Percentiles rank a stretch among this genome's conserved stretches.
Evolutionary conservation across 2,113 vertebrate species (phyloP).

Genomic region (Crotalus horridus): DNA sequence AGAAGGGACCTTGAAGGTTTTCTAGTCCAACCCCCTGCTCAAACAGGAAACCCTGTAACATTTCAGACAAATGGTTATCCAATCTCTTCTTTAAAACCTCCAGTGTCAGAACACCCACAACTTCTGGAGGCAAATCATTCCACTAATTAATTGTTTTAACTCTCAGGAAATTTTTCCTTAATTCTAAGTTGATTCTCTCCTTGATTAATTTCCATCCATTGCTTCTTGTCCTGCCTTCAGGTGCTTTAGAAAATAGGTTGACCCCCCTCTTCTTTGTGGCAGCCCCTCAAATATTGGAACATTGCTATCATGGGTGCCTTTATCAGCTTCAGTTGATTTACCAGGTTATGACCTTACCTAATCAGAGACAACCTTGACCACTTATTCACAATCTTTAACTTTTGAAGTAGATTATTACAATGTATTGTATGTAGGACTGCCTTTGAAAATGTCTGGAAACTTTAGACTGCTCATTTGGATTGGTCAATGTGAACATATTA

Average conservation of each 20-base stretch:
- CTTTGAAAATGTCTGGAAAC: not conserved
- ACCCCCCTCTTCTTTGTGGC: too few relatives aligned
- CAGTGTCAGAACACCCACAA: too few relatives aligned
- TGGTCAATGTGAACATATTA: not conserved
- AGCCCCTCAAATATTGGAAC: not conserved
- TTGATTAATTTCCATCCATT: not conserved
- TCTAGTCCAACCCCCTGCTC: not conserved
- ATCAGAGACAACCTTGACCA: not conserved
- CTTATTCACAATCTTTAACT: not conserved
- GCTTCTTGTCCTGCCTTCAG: not conserved
- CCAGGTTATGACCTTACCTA: not conserved
- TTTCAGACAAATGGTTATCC: too few relatives aligned
- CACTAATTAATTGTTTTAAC: not conserved
- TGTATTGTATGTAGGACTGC: not conserved
- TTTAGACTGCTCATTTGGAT: not conserved
- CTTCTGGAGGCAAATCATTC: too few relatives aligned
- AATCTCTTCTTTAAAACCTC: too few relatives aligned
- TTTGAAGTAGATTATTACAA: not conserved
- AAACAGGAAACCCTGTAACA: too few relatives aligned
- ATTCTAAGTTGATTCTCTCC: not conserved
- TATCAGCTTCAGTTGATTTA: not conserved
- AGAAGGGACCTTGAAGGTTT: not conserved
- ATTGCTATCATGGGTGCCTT: not conserved
- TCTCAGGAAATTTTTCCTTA: not conserved
- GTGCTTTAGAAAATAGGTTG: too few relatives aligned